A percentile compares a stretch with the other conserved stretches of the same genome.
Evolutionary conservation across 2,113 vertebrate genomes (phyloP).

Genomic region (Cynocephalus volans): DNA sequence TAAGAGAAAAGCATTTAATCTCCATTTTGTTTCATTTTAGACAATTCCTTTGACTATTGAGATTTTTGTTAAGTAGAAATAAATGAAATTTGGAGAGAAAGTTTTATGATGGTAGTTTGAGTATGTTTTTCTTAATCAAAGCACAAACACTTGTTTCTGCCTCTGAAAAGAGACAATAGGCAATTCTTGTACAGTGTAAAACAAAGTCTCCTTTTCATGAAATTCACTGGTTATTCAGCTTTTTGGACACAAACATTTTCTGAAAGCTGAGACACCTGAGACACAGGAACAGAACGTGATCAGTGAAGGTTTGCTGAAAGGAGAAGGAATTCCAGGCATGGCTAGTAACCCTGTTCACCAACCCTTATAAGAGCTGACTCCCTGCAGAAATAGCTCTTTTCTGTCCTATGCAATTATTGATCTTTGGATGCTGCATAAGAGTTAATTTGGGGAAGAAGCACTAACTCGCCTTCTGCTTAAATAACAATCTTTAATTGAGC

Average conservation of each 20-base stretch:
- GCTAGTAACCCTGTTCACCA: neutral
- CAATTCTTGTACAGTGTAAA: neutral
- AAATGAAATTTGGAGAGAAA: constrained; percentile 4
- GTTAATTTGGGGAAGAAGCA: neutral
- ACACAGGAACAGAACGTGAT: neutral
- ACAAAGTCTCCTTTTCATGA: neutral
- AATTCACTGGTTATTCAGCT: neutral
- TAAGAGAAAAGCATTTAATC: neutral
- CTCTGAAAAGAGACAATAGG: neutral
- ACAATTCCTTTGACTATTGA: neutral
- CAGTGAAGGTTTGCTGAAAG: neutral
- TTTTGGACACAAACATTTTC: neutral
- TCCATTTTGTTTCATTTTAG: constrained; percentile 13
- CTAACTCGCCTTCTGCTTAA: neutral
- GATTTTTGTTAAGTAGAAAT: neutral
- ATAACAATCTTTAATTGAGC: neutral
- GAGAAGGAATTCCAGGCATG: neutral
- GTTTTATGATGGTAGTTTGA: neutral
- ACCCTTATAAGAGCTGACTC: neutral
- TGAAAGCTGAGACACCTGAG: neutral
- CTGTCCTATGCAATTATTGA: neutral
- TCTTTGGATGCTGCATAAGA: neutral
- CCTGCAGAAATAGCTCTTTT: neutral
- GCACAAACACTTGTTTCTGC: neutral
- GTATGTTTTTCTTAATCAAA: constrained; percentile 24